Base-by-base conservation (phyloP, 2,113 vertebrate species). In the Callithrix jacchus region DNA sequence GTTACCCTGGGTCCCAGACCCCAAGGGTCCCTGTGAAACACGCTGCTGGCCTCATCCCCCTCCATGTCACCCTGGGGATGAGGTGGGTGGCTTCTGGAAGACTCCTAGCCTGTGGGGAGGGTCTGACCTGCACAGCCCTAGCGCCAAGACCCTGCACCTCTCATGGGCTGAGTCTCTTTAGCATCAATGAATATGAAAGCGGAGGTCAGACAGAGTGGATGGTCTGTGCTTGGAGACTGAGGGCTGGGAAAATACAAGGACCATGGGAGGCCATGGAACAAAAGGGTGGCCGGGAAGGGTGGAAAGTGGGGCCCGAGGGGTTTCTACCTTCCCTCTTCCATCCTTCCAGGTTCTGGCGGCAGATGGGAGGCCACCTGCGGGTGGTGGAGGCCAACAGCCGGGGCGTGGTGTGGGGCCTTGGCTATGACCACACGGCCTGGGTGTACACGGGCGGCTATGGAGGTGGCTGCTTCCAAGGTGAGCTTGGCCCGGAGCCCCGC, bases 331-430 rank as follows among this genome's bases (percentile, higher is more conserved):
- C 16, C 21, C 4, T 0, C 25, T 56, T 49, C 49, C 32, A 13
- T 56, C 25, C 64, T 87, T 49, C 54, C 98, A 99, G 99, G 99
- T 99, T 99, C 97, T 99, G 99, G 99, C 98, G 99, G 23, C 99
- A 99, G 97, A 98, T 99, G 8, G 99, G 99, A 74, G 99, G 99
- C 16, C 99, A 99, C 96, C 98, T 99, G 66, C 98, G 98, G 3
- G 16, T 99, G 87, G 96, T 99, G 7, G 99, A 99, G 97, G 98
- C 99, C 97, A 99, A 99, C 96, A 98, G 98, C 85, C 98, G 96
- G 1, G 99, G 99, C 2, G 98, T 99, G 14, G 99, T 99, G 52
- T 99, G 99, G 99, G 99, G 99, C 66, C 93, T 99, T 0, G 99
- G 99, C 82, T 99, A 99, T 0, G 99, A 99, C 97, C 99, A 99